These are phyloP conservation scores for Hypsibius dujardini DNA, from an alignment of 1,140 invertebrate genomes.

Conservation along the genomic window DNA sequence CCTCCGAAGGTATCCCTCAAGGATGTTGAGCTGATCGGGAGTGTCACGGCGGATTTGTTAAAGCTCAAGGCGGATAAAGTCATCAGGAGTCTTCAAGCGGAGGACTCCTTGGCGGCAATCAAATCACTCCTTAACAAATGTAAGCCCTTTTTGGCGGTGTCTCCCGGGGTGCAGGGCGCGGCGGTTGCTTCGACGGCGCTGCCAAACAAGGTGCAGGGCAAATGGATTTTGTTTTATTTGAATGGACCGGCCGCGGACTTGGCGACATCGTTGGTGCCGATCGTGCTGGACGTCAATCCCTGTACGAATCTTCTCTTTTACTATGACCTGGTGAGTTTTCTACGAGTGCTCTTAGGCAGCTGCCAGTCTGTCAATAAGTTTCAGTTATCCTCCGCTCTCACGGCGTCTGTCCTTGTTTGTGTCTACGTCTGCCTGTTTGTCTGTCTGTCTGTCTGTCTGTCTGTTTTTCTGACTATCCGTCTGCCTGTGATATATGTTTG, in stretches of 20 bases:
- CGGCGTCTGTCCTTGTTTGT: too few species aligned
- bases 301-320: constrained; percentile 14
- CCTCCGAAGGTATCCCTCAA: too few species aligned
- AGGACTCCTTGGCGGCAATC: neutral
- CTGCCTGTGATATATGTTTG: too few species aligned
- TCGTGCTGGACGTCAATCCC: neutral
- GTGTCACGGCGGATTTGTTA: neutral
- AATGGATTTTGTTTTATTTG: neutral
- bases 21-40: neutral
- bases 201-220: neutral
- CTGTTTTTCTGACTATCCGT: too few species aligned
- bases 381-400: too few species aligned
- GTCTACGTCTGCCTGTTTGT: too few species aligned
- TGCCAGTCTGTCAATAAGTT: too few species aligned
- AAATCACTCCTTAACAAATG: neutral
- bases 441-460: too few species aligned
- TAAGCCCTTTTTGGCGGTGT: neutral
- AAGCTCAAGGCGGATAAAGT: neutral
- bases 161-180: neutral
- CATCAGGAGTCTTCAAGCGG: neutral
- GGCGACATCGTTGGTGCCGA: neutral
- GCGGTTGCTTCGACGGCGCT: neutral
- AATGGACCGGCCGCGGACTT: neutral
- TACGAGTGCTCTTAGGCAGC: too few species aligned
- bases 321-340: constrained; percentile 7